phyloP scores from a whole-genome alignment of 1,140 invertebrate species.

The Temnothorax longispinosus region DNA sequence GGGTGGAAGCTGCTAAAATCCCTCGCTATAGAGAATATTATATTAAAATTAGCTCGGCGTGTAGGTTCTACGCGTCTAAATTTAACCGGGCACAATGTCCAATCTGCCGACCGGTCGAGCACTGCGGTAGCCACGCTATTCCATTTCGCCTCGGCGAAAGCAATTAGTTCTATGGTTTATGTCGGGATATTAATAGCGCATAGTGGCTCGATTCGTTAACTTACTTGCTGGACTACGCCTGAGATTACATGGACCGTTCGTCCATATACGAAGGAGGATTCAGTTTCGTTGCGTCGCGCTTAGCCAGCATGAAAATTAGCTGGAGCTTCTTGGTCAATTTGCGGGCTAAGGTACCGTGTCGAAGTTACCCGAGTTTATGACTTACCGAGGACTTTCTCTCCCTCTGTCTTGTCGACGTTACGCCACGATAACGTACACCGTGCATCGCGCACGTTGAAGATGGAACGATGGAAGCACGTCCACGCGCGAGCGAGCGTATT shows the following conservation, averaged over 20 bases:
- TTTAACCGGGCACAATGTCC: slow-evolving; percentile 42
- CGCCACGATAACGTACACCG: slow-evolving; percentile 56
- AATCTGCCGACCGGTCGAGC: slow-evolving; percentile 9
- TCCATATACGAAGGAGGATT: neutral
- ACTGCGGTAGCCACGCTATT: slow-evolving; percentile 17
- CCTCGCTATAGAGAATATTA: slow-evolving; percentile 58
- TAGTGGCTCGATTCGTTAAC: slow-evolving; percentile 54
- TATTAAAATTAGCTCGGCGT: slow-evolving; percentile 57
- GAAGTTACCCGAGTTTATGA: slow-evolving; percentile 71
- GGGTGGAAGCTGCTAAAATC: slow-evolving; percentile 58
- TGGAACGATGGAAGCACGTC: slow-evolving; percentile 1
- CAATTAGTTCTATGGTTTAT: slow-evolving; percentile 59
- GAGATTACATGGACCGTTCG: slow-evolving; percentile 62
- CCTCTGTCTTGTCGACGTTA: neutral
- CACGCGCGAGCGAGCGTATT: slow-evolving; percentile 9
- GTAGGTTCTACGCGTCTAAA: slow-evolving; percentile 43
- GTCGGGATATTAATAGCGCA: slow-evolving; percentile 61
- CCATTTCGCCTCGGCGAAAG: slow-evolving; percentile 38
- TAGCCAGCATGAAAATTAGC: slow-evolving; percentile 65
- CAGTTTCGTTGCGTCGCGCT: slow-evolving; percentile 9
- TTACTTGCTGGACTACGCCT: neutral
- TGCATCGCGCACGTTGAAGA: neutral
- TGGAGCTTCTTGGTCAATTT: slow-evolving; percentile 70
- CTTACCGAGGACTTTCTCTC: slow-evolving; percentile 45
- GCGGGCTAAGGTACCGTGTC: slow-evolving; percentile 61